A percentile compares a stretch with the other conserved stretches of the same genome.
Evolutionary conservation across 2,113 vertebrate genomes (phyloP).

Genomic region (Gasterosteus aculeatus): DNA sequence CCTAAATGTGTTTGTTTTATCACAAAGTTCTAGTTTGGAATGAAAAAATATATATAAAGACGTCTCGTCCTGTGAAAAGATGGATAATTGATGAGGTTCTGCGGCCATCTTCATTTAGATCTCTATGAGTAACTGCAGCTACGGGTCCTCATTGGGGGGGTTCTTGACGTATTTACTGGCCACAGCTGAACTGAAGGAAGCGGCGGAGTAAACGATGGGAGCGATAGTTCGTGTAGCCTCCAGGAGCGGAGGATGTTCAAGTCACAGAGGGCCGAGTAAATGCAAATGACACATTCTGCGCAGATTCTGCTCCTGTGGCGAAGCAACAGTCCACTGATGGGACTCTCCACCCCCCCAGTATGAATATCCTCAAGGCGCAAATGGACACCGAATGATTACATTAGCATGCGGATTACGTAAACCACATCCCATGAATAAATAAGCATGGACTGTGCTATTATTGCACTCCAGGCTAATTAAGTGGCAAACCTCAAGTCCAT

Average conservation of each 20-base stretch:
- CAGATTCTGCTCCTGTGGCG: constrained; percentile 28
- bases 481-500: constrained; percentile 36
- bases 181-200: constrained; percentile 37
- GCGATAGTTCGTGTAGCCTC: constrained; percentile 36
- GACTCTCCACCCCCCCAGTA: background rate
- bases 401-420: constrained; percentile 62
- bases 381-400: constrained; percentile 63
- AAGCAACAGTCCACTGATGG: constrained; percentile 40
- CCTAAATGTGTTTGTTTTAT: too few relatives aligned
- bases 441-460: constrained; percentile 43
- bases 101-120: constrained; percentile 39
- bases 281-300: constrained; percentile 54
- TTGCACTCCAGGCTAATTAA: constrained; percentile 57
- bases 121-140: constrained; percentile 41
- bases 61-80: constrained; percentile 39
- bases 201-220: constrained; percentile 37
- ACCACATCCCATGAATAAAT: constrained; percentile 60
- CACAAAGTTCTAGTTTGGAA: constrained; percentile 13
- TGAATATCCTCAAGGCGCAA: constrained; percentile 45
- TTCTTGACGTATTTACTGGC: constrained; percentile 27
- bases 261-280: constrained; percentile 14
- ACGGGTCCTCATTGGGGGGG: constrained; percentile 37
- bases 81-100: constrained; percentile 44
- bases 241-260: constrained; percentile 32
- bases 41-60: constrained; percentile 33